A percentile compares a stretch with the other conserved stretches of the same genome.
phyloP scores from a whole-genome alignment of 2,888 invertebrate species.

The Lypha dubia region DNA sequence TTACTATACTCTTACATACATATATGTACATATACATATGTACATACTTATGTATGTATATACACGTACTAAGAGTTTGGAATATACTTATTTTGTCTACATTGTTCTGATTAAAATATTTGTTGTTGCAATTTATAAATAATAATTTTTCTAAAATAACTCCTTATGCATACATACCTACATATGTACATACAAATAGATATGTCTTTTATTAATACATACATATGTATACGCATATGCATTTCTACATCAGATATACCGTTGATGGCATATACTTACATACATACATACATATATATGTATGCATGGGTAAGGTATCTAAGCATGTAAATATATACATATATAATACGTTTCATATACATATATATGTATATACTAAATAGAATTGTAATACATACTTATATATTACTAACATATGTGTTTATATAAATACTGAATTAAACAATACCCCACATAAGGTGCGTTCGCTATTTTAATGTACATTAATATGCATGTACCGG shows the following conservation, averaged over 20 bases:
- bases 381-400: too few relatives aligned
- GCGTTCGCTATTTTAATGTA: background rate
- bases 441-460: background rate
- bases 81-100: constrained; percentile 1
- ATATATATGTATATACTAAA: background rate
- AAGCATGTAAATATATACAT: background rate
- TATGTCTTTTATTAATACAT: constrained; percentile 9
- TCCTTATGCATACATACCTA: background rate
- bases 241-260: background rate
- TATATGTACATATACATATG: too few relatives aligned
- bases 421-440: background rate
- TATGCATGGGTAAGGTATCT: too few relatives aligned
- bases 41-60: too few relatives aligned
- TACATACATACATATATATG: background rate
- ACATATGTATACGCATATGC: background rate
- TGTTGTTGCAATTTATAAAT: background rate
- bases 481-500: background rate
- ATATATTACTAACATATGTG: too few relatives aligned
- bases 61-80: background rate
- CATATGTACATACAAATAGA: background rate
- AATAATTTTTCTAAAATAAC: background rate
- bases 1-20: constrained; percentile 12
- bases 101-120: background rate
- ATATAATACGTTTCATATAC: background rate
- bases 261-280: background rate